Percentiles rank a stretch among this genome's conserved stretches.
Evolutionary conservation across 2,888 invertebrate species (phyloP).

Genomic region (Metellina segmentata): DNA sequence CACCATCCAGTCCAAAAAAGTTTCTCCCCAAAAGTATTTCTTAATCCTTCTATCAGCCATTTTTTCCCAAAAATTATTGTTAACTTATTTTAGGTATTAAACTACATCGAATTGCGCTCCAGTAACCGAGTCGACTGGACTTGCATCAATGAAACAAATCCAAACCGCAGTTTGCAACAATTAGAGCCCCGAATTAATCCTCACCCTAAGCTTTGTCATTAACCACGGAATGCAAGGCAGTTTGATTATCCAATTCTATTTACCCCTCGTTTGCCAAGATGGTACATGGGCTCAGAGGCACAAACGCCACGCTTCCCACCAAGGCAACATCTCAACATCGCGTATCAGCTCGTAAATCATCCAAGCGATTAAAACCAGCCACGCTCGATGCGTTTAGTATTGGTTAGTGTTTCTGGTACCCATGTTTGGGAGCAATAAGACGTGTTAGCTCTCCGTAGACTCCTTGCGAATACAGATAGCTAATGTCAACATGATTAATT

Average conservation of each 20-base stretch:
- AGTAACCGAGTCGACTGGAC: too few relatives aligned
- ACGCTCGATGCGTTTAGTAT: not conserved
- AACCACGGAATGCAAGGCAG: not conserved
- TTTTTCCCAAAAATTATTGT: too few relatives aligned
- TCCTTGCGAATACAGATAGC: not conserved
- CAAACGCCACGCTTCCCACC: slow-evolving; percentile 6
- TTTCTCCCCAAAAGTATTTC: too few relatives aligned
- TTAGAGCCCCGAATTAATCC: not conserved
- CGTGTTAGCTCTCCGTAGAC: not conserved
- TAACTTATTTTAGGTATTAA: too few relatives aligned
- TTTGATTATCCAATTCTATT: not conserved
- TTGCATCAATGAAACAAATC: too few relatives aligned
- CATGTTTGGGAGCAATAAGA: slow-evolving; percentile 15
- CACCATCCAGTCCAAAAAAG: too few relatives aligned
- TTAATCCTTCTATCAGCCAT: too few relatives aligned
- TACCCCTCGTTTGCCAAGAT: not conserved
- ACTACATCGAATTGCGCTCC: too few relatives aligned
- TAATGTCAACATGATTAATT: not conserved
- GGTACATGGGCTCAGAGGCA: not conserved
- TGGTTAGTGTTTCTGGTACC: not conserved
- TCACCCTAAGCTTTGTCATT: not conserved
- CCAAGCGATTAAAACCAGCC: not conserved
- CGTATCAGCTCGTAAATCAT: not conserved
- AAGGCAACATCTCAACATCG: not conserved
- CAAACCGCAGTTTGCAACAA: too few relatives aligned